Conservation (phyloP, 2,888 invertebrate genomes). For the Nomada flava region DNA sequence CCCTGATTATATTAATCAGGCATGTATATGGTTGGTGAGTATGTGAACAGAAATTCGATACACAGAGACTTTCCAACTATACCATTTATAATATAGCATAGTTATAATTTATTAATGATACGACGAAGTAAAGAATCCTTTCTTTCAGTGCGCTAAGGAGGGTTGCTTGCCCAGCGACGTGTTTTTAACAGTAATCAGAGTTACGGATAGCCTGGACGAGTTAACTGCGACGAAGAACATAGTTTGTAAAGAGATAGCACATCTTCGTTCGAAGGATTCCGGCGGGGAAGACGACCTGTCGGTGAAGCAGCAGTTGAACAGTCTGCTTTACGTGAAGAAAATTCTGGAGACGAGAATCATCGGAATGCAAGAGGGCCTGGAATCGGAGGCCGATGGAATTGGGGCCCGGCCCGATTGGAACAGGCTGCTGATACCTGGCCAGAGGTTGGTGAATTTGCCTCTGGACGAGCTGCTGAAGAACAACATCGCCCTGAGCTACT, state of each 20-base stretch:
- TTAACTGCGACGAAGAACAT: slow-evolving; percentile 92
- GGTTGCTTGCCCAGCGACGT: slow-evolving; percentile 91
- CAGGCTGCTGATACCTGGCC: slow-evolving; percentile 83
- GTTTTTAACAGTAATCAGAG: slow-evolving; percentile 92
- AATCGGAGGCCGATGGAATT: slow-evolving; percentile 84
- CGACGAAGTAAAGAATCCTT: not conserved
- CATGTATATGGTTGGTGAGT: slow-evolving; percentile 94
- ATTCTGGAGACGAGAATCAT: slow-evolving; percentile 89
- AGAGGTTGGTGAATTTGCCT: slow-evolving; percentile 87
- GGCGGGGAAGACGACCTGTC: slow-evolving; percentile 93
- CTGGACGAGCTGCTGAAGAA: slow-evolving; percentile 91
- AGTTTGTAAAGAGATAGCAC: slow-evolving; percentile 92
- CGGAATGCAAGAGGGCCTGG: slow-evolving; percentile 84
- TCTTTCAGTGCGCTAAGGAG: slow-evolving; percentile 92
- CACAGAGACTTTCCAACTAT: no score
- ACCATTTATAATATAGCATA: no score
- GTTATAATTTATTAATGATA: not conserved
- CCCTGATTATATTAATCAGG: slow-evolving; percentile 96
- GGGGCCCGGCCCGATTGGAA: slow-evolving; percentile 83
- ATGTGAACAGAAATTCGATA: not conserved
- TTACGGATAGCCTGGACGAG: slow-evolving; percentile 93
- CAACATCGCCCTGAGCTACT: slow-evolving; percentile 90
- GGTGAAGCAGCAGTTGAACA: slow-evolving; percentile 94
- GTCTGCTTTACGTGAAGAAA: slow-evolving; percentile 91
- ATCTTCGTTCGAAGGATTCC: slow-evolving; percentile 92